phyloP scores from a whole-genome alignment of 2,888 invertebrate genomes.

The Malthinus seriepunctatus region DNA sequence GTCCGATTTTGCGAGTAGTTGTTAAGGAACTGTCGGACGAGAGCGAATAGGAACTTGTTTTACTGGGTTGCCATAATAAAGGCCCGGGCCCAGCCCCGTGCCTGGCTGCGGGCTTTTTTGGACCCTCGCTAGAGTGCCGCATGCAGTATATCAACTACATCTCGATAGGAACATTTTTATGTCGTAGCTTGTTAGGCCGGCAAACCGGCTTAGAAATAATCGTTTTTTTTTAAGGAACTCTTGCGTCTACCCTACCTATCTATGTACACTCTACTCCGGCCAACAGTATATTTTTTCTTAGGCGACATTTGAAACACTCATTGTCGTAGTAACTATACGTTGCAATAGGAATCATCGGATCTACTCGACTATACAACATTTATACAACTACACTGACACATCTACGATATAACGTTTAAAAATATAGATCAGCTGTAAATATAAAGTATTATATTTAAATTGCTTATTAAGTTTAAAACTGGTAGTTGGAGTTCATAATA shows the following conservation, averaged over 20 bases:
- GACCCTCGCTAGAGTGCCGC: constrained; percentile 51
- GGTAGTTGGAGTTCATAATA: constrained; percentile 34
- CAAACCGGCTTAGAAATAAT: constrained; percentile 30
- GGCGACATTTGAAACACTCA: constrained; percentile 33
- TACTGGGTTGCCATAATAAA: constrained; percentile 54
- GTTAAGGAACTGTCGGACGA: constrained; percentile 52
- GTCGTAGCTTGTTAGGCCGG: constrained; percentile 47
- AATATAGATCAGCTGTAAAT: constrained; percentile 54
- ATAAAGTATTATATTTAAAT: constrained; percentile 42
- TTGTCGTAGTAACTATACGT: constrained; percentile 56
- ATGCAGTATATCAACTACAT: constrained; percentile 54
- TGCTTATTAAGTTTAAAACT: constrained; percentile 40
- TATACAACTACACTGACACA: constrained; percentile 54
- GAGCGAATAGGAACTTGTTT: constrained; percentile 57
- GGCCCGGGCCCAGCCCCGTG: constrained; percentile 58
- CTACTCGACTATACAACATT: constrained; percentile 55
- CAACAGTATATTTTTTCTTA: constrained; percentile 29
- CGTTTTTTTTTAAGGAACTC: constrained; percentile 48
- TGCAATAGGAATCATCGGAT: constrained; percentile 57
- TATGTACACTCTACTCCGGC: constrained; percentile 37
- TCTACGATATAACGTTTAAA: constrained; percentile 53
- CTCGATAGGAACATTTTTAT: constrained; percentile 55
- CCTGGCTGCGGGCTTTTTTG: constrained; percentile 50
- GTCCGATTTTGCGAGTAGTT: constrained; percentile 46
- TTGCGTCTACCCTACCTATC: constrained; percentile 43